These are phyloP conservation scores for Natrix natrix DNA, from an alignment of 2,797 vertebrate genomes.

Conservation along the genomic window DNA sequence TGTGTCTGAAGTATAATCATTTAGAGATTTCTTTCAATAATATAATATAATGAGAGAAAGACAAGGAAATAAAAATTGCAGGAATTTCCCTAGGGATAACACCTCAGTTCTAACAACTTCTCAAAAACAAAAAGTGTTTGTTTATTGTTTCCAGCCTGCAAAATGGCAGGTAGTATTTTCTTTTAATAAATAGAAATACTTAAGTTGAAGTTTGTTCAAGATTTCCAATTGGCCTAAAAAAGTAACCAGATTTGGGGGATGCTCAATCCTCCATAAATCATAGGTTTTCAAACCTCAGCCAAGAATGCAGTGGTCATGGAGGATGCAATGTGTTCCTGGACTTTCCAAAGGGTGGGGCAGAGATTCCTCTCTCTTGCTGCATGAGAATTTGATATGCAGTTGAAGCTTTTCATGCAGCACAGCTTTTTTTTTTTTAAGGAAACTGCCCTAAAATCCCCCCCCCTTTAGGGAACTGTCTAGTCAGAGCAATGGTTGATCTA, in stretches of 20 bases:
- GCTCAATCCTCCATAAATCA: not conserved
- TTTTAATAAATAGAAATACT: not conserved
- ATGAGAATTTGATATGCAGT: not conserved
- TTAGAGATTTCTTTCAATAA: slow-evolving; percentile 51
- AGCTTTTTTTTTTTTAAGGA: not conserved
- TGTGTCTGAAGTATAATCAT: slow-evolving; percentile 42
- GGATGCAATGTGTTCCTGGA: not conserved
- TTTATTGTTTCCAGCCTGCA: not conserved
- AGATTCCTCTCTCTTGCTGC: not conserved
- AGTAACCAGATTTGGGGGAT: not conserved
- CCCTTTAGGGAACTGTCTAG: not conserved
- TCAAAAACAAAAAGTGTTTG: slow-evolving; percentile 42
- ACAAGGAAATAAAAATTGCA: slow-evolving; percentile 49
- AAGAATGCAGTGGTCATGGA: not conserved
- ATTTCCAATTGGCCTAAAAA: not conserved
- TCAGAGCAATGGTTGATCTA: not conserved
- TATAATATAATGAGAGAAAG: slow-evolving; percentile 51
- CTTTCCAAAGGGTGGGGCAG: not conserved
- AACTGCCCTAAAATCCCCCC: not conserved
- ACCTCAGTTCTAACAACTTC: slow-evolving; percentile 44
- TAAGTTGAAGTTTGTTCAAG: not conserved
- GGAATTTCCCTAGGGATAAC: slow-evolving; percentile 50
- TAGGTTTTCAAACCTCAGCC: not conserved
- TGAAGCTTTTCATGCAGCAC: not conserved
- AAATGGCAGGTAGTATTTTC: not conserved